phyloP scores from a whole-genome alignment of 2,888 invertebrate species.

The Euphydryas editha region DNA sequence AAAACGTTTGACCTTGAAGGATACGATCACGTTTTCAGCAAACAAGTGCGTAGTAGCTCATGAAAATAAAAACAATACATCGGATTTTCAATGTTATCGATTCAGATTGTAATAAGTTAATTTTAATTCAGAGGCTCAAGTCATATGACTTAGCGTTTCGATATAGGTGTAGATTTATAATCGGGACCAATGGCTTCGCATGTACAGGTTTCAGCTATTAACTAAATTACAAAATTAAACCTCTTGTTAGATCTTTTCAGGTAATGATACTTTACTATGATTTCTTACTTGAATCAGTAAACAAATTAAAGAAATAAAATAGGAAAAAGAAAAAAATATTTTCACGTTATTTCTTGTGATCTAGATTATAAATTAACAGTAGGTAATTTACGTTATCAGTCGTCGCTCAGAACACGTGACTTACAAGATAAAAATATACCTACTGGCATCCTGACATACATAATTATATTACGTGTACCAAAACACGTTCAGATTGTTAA shows the following conservation, averaged over 20 bases:
- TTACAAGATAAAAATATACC: conserved; percentile 33
- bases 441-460: conserved; percentile 34
- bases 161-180: no score
- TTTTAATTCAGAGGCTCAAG: conserved; percentile 1
- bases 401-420: conserved; percentile 33
- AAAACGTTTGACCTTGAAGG: conserved; percentile 6
- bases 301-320: neutral
- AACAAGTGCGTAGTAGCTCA: conserved; percentile 34
- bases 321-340: neutral
- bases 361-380: neutral
- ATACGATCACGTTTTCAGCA: neutral
- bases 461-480: conserved; percentile 20
- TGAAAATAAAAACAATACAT: conserved; percentile 34
- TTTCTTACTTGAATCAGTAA: no score
- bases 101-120: neutral
- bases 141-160: no score
- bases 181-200: no score
- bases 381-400: conserved; percentile 21
- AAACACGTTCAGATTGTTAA: conserved; percentile 3
- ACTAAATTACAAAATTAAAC: no score
- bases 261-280: no score
- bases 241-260: no score
- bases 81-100: conserved; percentile 4
- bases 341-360: neutral
- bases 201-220: no score